A percentile compares a stretch with the other conserved stretches of the same genome.
These are phyloP conservation scores for Coryphaenoides rupestris DNA, from an alignment of 2,113 vertebrate species.

Conservation along the genomic window DNA sequence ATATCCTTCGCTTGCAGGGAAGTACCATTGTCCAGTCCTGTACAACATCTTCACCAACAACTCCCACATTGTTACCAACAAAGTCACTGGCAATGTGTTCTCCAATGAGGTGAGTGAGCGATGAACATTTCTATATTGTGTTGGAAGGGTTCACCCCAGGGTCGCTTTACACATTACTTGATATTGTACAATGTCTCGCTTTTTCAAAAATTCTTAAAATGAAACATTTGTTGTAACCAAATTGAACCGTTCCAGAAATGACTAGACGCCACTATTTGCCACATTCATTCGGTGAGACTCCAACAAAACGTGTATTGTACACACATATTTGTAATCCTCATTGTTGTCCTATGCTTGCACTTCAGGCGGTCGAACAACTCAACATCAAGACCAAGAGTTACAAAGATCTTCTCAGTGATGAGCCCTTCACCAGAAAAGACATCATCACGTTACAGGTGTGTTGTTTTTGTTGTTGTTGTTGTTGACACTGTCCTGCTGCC, in stretches of 20 bases:
- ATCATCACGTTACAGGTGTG: constrained; percentile 88
- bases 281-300: background rate
- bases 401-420: constrained; percentile 89
- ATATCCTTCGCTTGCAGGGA: constrained; percentile 68
- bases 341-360: background rate
- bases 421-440: constrained; percentile 88
- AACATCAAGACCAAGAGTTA: constrained; percentile 94
- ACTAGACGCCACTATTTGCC: background rate
- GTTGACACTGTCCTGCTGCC: background rate
- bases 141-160: no score
- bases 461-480: no score
- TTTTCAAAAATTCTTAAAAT: no score
- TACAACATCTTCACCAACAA: constrained; percentile 96
- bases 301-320: background rate
- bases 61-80: constrained; percentile 90
- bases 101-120: constrained; percentile 81
- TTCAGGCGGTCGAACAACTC: constrained; percentile 84
- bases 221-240: background rate
- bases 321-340: background rate
- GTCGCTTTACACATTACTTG: no score
- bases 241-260: background rate
- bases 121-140: no score
- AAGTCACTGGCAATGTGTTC: constrained; percentile 91
- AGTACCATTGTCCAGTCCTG: constrained; percentile 94
- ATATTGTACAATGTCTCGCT: no score